Percentiles rank a stretch among this genome's conserved stretches.
Evolutionary conservation across 2,797 vertebrate species (phyloP).

Genomic region (Enteromius paludinosus): DNA sequence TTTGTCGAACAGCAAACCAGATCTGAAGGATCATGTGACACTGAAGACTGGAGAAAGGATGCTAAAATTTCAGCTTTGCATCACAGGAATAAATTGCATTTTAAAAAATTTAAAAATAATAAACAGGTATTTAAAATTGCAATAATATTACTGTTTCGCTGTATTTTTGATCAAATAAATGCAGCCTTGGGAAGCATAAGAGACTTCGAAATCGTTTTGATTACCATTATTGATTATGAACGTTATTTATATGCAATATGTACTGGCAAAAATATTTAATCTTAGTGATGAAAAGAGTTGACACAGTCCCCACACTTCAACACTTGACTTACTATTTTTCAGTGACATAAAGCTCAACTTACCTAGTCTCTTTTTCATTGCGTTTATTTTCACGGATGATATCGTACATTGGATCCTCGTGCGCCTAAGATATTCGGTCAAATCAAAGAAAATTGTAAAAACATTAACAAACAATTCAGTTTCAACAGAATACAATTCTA

Average conservation of each 20-base stretch:
- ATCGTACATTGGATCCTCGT: slow-evolving; percentile 98
- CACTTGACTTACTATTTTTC: neutral
- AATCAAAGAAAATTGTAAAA: neutral
- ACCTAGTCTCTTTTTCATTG: slow-evolving; percentile 95
- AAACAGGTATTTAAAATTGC: neutral
- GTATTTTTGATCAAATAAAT: neutral
- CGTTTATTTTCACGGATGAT: slow-evolving; percentile 93
- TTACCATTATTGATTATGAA: neutral
- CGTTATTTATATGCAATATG: neutral
- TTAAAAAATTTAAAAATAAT: neutral
- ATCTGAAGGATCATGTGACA: neutral
- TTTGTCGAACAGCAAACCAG: neutral
- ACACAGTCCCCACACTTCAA: neutral
- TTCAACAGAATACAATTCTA: neutral
- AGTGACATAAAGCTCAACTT: slow-evolving; percentile 18
- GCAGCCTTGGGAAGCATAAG: neutral
- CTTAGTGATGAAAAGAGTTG: neutral
- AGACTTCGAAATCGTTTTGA: neutral
- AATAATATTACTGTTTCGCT: neutral
- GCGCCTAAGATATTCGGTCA: slow-evolving; percentile 79
- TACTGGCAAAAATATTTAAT: neutral
- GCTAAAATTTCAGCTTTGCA: neutral
- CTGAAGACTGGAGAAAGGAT: neutral
- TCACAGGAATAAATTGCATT: neutral
- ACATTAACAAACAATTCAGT: neutral